Evolutionary conservation across 2,113 vertebrate species (phyloP), one percentile per base, ranked within the genome.

Genomic region (Falcunculus frontatus): DNA sequence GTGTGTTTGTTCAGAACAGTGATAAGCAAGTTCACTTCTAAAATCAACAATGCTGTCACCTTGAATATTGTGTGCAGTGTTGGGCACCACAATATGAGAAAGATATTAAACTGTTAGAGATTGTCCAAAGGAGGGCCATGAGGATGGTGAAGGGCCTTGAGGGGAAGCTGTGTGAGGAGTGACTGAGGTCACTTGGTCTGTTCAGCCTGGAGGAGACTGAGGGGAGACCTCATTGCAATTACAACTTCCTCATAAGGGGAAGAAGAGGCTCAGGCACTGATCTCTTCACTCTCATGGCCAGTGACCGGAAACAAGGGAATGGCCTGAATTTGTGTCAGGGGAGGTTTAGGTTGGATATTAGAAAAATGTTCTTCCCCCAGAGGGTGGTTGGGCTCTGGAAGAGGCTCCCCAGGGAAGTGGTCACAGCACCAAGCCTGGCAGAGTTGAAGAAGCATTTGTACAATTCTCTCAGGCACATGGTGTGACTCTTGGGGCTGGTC

Each of bases 81-180:
- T 49, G 50, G 60, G 12, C 35, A 49, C 19, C 13, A 41, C 13
- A 41, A 6, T 49, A 74, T 30, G 30, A 56, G 25, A 75, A 41
- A 35, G 30, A 41, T 7, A 47, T 35, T 16, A 57, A 11, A 3
- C 30, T 49, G 1, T 41, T 49, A 49, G 16, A 22, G 22, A 26
- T 16, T 49, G 25, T 41, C 0, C 35, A 65, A 20, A n/a, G 70
- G 30, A 41, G 30, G 50, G 25, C 4, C 3, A 3, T 6, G 20
- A 57, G 3, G 50, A 35, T 49, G 42, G 13, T n/a, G 30, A 49
- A 49, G n/a, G n/a, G 50, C 19, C 29, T 64, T 74, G 23, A 74
- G 29, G 59, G 11, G 41, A 56, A 23, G n/a, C 9, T 0, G 1
- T 47, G 7, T 84, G 50, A 56, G 19, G 15, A 29, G 12, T 1